These are phyloP conservation scores for Aptenodytes patagonicus DNA, from an alignment of 2,113 vertebrate genomes.

Conservation along the genomic window DNA sequence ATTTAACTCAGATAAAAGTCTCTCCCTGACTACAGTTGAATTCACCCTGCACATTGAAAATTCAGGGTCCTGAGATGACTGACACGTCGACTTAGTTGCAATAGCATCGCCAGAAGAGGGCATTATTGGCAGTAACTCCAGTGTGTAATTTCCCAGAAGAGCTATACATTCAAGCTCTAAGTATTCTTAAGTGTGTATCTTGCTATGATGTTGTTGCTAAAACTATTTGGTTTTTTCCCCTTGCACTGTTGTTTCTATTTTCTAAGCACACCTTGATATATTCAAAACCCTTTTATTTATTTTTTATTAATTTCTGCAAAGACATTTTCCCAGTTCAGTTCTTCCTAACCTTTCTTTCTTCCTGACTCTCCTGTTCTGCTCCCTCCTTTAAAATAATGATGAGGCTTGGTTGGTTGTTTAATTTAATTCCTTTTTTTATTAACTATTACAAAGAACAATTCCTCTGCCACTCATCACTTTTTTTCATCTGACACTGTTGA, in stretches of 20 bases:
- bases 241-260: background rate
- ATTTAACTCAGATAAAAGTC: background rate
- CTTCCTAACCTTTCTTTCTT: background rate
- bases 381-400: background rate
- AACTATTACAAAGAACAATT: background rate
- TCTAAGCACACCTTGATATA: background rate
- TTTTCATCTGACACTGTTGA: background rate
- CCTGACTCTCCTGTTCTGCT: background rate
- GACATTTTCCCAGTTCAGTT: background rate
- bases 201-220: conserved; percentile 40
- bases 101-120: conserved; percentile 75
- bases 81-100: background rate
- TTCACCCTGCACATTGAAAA: background rate
- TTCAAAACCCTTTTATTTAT: background rate
- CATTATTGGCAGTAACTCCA: conserved; percentile 66
- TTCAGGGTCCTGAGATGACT: conserved; percentile 21
- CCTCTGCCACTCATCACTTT: background rate
- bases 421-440: background rate
- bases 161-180: conserved; percentile 45
- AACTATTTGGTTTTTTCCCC: background rate
- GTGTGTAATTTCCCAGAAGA: conserved; percentile 51
- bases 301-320: background rate
- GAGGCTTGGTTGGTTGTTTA: background rate
- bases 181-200: conserved; percentile 53
- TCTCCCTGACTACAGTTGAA: background rate